Base-by-base conservation (phyloP, 2,797 vertebrate species). In the Pangasius mekongensis region DNA sequence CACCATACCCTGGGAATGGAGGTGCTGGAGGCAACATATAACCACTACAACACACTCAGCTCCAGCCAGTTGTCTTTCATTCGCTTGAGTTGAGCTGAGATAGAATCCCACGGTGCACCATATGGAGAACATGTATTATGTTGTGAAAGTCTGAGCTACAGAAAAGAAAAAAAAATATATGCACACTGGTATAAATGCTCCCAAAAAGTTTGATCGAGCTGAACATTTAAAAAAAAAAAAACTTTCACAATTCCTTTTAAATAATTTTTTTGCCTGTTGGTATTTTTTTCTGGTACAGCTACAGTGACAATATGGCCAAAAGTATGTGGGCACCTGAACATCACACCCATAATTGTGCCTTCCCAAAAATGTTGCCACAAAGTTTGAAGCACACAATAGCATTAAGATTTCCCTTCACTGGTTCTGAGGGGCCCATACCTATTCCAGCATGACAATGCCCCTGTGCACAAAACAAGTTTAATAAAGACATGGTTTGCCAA, bases 41-140 rank as follows among this genome's bases (percentile, higher is more conserved):
- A 84, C 22, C 64, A 36, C 18, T 86, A 86, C 54, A 39, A 86
- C 56, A 69, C 43, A 52, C n/a, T 86, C 69, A 60, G 49, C 54
- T 77, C 60, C 52, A 80, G 64, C 74, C 86, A 87, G 81, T 84
- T 87, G 88, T 84, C 74, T 84, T 87, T 87, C 74, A 71, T 84
- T 84, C 49, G 74, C 88, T 89, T 77, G 83, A 87, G 82, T 77
- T 87, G 82, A 66, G 69, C 88, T 86, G 49, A 76, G 56, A 47
- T 47, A 86, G 78, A 89, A 67, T 56, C 88, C 69, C 88, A 86
- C 49, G 11, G 88, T 58, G 85, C 30, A 67, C 85, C 88, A 89
- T 89, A 89, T 89, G 88, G 84, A 83, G 27, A 24, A 69, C 56
- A 82, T 86, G 87, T 33, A 78, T 74, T 74, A 86, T 66, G 39